Base-by-base conservation (phyloP, 2,113 vertebrate genomes). In the Hassar affinis region DNA sequence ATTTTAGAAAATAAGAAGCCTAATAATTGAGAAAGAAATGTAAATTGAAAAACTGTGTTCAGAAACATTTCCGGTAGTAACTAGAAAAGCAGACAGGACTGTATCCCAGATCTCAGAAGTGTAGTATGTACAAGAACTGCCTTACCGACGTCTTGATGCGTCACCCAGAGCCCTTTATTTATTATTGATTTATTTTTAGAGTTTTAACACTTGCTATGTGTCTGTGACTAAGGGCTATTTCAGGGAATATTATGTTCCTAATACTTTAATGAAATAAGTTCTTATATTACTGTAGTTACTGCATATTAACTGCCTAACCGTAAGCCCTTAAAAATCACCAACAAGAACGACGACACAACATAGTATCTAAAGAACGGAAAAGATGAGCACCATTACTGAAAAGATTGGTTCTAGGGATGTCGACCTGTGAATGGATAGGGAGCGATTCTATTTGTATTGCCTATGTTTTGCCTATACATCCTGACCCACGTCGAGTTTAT, bases 351-450 rank as follows among this genome's bases (percentile, higher is more conserved):
- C 1, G 10, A 35, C 30, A 52, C 49, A 33, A 47, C 10, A 10
- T 8, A 8, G 47, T 75, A 47, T 27, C 12, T 51, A n/a, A 1
- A 52, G 7, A 52, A 76, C 8, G 0, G 49, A 56, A 54, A 11
- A 76, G n/a, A 79, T n/a, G 52, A 66, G 78, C 78, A 68, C 61
- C 78, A 80, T 51, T 35, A 52, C 15, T 52, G 18, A 64, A n/a
- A 59, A 33, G 11, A 18, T 47, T 49, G 11, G 27, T 45, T 78
- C 38, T 9, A 61, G 15, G 22, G 6, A 27, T 42, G 56, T 59
- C 25, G 57, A 14, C 22, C 49, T 22, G 22, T 62, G 27, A 59
- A 79, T 1, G 45, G 54, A 33, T 1, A 35, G 8, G 74, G 20
- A 54, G 20, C 25, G 45, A 30, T 52, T 52, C 18, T 52, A 30